phyloP scores from a whole-genome alignment of 2,797 vertebrate genomes.

The Oryzias sinensis region DNA sequence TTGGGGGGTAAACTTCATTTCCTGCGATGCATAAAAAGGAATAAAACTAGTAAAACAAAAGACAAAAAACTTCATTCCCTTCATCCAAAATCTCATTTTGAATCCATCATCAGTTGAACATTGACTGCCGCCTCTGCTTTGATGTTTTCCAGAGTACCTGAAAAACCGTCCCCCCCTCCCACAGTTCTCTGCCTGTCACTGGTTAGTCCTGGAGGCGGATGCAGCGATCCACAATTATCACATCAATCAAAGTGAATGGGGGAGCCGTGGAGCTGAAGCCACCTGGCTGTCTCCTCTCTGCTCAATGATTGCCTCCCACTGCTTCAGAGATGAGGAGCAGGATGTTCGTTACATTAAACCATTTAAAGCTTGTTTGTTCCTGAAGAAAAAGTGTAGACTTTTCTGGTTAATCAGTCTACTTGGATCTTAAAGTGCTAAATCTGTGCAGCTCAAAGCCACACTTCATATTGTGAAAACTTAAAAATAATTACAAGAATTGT shows the following conservation, averaged over 20 bases:
- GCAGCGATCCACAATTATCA: slow-evolving; percentile 69
- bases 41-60: slow-evolving; percentile 21
- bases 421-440: neutral
- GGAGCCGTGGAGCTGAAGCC: slow-evolving; percentile 38
- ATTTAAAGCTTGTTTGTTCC: neutral
- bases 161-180: slow-evolving; percentile 2
- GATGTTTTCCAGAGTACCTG: slow-evolving; percentile 24
- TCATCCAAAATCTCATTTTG: slow-evolving; percentile 5
- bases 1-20: neutral
- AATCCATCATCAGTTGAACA: slow-evolving; percentile 11
- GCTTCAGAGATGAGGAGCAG: neutral
- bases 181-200: slow-evolving; percentile 1
- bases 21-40: neutral
- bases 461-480: neutral
- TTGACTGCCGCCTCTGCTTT: slow-evolving; percentile 34
- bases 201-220: slow-evolving; percentile 44
- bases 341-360: neutral
- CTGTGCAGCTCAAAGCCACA: neutral
- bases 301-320: slow-evolving; percentile 2
- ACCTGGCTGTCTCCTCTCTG: slow-evolving; percentile 28
- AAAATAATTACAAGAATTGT: neutral
- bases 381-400: too few species aligned
- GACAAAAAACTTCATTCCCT: slow-evolving; percentile 20
- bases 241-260: slow-evolving; percentile 65
- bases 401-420: neutral